Evolutionary conservation across 2,797 vertebrate genomes (phyloP).

Genomic region (Orientallactaga sibirica): DNA sequence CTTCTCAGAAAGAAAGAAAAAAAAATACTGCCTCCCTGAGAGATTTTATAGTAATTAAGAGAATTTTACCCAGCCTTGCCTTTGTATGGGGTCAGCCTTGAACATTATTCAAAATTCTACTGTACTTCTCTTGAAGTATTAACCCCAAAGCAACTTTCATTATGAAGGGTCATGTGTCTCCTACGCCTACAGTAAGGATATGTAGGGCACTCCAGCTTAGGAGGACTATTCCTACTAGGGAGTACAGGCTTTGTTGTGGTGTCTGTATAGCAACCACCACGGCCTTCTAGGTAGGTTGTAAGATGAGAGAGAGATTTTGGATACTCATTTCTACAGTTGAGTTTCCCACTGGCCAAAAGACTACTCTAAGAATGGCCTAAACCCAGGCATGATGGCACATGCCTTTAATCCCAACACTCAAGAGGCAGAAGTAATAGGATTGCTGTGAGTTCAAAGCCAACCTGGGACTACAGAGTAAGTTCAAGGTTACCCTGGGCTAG

Average conservation of each 20-base stretch:
- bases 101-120: not conserved
- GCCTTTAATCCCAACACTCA: too few relatives aligned
- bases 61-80: not conserved
- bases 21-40: not conserved
- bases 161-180: not conserved
- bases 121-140: not conserved
- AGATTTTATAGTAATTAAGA: not conserved
- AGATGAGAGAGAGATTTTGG: not conserved
- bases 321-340: not conserved
- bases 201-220: not conserved
- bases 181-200: not conserved
- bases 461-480: too few relatives aligned
- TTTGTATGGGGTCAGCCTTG: not conserved
- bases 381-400: too few relatives aligned
- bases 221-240: not conserved
- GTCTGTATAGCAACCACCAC: not conserved
- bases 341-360: not conserved
- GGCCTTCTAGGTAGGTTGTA: not conserved
- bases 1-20: not conserved
- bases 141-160: not conserved
- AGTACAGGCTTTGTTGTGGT: not conserved
- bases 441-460: too few relatives aligned
- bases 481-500: too few relatives aligned
- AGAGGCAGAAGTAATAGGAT: too few relatives aligned
- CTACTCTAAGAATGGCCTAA: not conserved